A percentile compares a stretch with the other conserved stretches of the same genome.
Conservation (phyloP, 2,113 vertebrate genomes). For the Aphyosemion australe region DNA sequence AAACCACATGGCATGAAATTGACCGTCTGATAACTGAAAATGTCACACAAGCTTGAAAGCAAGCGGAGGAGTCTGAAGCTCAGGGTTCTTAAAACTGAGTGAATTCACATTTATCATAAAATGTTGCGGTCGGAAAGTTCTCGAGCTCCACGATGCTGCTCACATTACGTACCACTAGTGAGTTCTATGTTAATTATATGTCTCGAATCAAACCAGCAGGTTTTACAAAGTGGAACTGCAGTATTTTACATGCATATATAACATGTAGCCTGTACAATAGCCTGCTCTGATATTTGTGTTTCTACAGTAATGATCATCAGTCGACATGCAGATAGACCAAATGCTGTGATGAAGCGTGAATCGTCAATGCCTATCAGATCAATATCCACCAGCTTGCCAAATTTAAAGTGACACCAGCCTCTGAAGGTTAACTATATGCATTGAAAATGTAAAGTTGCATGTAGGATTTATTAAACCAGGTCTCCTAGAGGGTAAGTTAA, state of each 20-base stretch:
- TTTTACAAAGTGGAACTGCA: too few species aligned
- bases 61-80: slow-evolving; percentile 11
- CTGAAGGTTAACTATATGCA: not conserved
- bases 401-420: too few species aligned
- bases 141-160: slow-evolving; percentile 17
- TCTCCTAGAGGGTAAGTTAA: too few species aligned
- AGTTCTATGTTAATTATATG: not conserved
- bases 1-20: not conserved
- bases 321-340: too few species aligned
- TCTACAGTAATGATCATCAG: too few species aligned
- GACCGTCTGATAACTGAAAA: slow-evolving; percentile 21
- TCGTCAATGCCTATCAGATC: too few species aligned
- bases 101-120: slow-evolving; percentile 13
- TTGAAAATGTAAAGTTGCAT: not conserved
- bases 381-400: too few species aligned
- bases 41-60: not conserved
- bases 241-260: too few species aligned
- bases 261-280: too few species aligned
- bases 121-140: not conserved
- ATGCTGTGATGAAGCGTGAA: too few species aligned
- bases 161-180: not conserved
- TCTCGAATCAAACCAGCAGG: not conserved
- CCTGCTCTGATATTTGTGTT: too few species aligned
- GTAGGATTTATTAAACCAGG: too few species aligned
- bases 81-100: slow-evolving; percentile 17